Evolutionary conservation across 2,113 vertebrate genomes (phyloP), one percentile per base, ranked within the genome.

Genomic region (Accipiter virgatus): DNA sequence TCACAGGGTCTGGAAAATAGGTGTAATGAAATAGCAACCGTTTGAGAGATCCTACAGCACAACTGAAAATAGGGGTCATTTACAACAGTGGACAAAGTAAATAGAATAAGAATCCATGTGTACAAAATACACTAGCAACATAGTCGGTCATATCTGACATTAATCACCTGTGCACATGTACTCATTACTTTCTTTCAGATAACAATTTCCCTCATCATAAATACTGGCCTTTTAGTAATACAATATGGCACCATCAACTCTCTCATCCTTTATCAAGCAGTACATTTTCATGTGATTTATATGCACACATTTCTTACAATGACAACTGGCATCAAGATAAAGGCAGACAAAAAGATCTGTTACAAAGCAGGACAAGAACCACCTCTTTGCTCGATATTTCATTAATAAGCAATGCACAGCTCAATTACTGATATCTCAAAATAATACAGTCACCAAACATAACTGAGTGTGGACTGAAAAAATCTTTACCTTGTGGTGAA

Each of bases 381-480:
- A 92, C 71, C 34, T 50, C 82, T 94, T 89, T 6, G 56, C 42
- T 72, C 95, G 74, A 43, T 56, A 79, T 81, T 95, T 94, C 81
- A 93, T 93, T 92, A 96, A 53, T 78, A 95, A 97, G 77, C 72
- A 95, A 92, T 9, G 29, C 52, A 91, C 13, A 91, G 65, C 38
- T 95, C 80, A 53, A 93, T 78, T 75, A 88, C 61, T 93, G 25
- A 67, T 25, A 63, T 93, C 47, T 93, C 83, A 86, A 82, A 95
- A 88, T n/a, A 90, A 88, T 36, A 87, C 16, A 81, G 38, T 36
- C 1, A 1, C 23, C 6, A 43, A 95, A 71, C 22, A 86, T 78
- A 90, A 82, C 17, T 19, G 52, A 89, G 36, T 7, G 43, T n/a
- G 70, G 7, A 70, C 0, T 78, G 61, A 88, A 86, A 36, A 82